Base-by-base conservation (phyloP, 2,888 invertebrate genomes). In the Neocrepidodera transversa region DNA sequence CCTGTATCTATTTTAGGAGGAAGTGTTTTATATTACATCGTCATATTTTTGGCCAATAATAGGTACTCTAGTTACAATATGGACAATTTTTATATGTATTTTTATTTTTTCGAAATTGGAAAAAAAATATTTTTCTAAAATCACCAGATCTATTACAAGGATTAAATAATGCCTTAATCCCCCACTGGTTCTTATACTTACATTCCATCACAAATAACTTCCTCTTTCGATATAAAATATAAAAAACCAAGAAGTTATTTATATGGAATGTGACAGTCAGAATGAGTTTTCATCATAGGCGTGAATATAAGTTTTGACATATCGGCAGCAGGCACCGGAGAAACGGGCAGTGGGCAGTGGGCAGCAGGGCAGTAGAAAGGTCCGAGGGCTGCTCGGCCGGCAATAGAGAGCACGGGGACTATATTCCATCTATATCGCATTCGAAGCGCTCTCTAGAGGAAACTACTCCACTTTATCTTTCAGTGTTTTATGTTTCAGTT, bases 401-500 rank as follows among this genome's bases (percentile, higher is more conserved):
- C 40, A 43, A 38, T 49, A 30, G 62, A 47, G 59, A 54, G 52
- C 55, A 47, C 30, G 49, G 59, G 58, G 62, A 58, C 58, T 59
- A 60, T 63, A 64, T 66, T 65, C 69, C 72, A 72, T 76, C 74
- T 74, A 76, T 76, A 75, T 75, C 74, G 71, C 68, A 71, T 67
- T 70, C 71, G 69, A 68, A 72, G 70, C 71, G 72, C 76, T 77
- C 78, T 76, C 78, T 74, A 73, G 78, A 75, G 78, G 76, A 75
- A 76, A 78, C 74, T 75, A 73, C 76, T 75, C 74, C 74, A 76
- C 78, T 78, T 79, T 79, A 79, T 79, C 79, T 78, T 74, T 71
- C 74, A 75, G 73, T 77, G 78, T 78, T 79, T 79, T 79, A 79
- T 79, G 78, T 76, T 75, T 74, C 73, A 71, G 77, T 76, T 79